A percentile compares a stretch with the other conserved stretches of the same genome.
Evolutionary conservation across 2,888 invertebrate genomes (phyloP).

Genomic region (Scaptomyza flava): DNA sequence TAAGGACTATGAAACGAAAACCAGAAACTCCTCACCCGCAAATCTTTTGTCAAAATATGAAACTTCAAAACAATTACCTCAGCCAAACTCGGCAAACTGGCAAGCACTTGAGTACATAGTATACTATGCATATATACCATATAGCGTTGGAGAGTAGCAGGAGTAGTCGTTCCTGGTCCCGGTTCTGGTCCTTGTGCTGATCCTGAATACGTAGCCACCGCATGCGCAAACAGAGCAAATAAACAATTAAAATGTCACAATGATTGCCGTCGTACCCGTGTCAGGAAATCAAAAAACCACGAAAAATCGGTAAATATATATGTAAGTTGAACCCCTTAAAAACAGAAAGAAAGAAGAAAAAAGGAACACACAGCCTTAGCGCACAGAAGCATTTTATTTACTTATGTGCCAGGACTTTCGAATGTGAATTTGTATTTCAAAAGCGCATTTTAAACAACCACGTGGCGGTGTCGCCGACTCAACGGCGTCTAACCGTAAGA

Average conservation of each 20-base stretch:
- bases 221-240: conserved; percentile 70
- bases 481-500: conserved; percentile 53
- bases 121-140: background rate
- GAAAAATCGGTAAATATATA: conserved; percentile 68
- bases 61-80: conserved; percentile 64
- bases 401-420: conserved; percentile 45
- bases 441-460: conserved; percentile 72
- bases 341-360: background rate
- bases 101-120: conserved; percentile 62
- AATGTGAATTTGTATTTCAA: conserved; percentile 39
- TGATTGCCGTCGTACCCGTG: conserved; percentile 79
- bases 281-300: conserved; percentile 78
- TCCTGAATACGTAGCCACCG: conserved; percentile 19
- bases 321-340: conserved; percentile 52
- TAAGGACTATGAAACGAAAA: conserved; percentile 22
- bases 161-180: conserved; percentile 6
- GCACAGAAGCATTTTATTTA: conserved; percentile 32
- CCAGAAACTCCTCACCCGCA: conserved; percentile 62
- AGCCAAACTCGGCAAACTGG: conserved; percentile 28
- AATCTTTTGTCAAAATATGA: conserved; percentile 71
- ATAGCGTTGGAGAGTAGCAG: conserved; percentile 12
- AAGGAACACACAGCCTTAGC: conserved; percentile 14
- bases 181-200: background rate
- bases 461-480: conserved; percentile 40
- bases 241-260: conserved; percentile 81